Evolutionary conservation across 2,888 invertebrate species (phyloP).

Genomic region (Yponomeuta malinellus): DNA sequence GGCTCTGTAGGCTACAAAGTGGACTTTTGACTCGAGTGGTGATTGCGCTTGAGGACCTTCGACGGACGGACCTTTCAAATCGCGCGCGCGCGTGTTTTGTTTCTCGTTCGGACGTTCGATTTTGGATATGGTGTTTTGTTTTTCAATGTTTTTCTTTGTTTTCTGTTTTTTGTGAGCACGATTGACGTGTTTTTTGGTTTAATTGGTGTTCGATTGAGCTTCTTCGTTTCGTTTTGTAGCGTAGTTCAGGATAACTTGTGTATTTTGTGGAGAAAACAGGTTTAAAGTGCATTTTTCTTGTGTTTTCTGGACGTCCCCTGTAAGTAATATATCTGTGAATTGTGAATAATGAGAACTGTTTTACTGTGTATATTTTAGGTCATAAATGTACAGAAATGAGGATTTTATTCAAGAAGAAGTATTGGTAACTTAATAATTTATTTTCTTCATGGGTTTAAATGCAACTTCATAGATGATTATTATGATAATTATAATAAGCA

Average conservation of each 20-base stretch:
- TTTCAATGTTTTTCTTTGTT: background rate
- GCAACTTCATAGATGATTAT: background rate
- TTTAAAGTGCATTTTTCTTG: background rate
- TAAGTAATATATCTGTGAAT: background rate
- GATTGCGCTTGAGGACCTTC: background rate
- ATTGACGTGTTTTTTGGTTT: background rate
- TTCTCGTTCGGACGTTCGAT: background rate
- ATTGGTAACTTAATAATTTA: constrained; percentile 15
- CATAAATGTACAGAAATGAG: constrained; percentile 58
- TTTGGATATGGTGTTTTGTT: background rate
- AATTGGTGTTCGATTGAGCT: background rate
- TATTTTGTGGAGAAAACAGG: background rate
- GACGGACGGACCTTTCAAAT: no score
- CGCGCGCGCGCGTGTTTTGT: no score
- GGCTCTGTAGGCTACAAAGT: constrained; percentile 68
- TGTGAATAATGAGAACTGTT: constrained; percentile 16
- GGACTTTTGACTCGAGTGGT: constrained; percentile 38
- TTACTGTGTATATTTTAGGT: constrained; percentile 25
- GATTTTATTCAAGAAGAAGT: constrained; percentile 28
- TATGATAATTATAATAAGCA: constrained; percentile 10
- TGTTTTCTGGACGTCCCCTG: no score
- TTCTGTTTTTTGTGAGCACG: no score
- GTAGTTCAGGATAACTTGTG: background rate
- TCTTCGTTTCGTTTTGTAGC: background rate
- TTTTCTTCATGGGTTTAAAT: constrained; percentile 8